Conservation (phyloP, 2,797 vertebrate genomes). For the Adelosebastes latens region DNA sequence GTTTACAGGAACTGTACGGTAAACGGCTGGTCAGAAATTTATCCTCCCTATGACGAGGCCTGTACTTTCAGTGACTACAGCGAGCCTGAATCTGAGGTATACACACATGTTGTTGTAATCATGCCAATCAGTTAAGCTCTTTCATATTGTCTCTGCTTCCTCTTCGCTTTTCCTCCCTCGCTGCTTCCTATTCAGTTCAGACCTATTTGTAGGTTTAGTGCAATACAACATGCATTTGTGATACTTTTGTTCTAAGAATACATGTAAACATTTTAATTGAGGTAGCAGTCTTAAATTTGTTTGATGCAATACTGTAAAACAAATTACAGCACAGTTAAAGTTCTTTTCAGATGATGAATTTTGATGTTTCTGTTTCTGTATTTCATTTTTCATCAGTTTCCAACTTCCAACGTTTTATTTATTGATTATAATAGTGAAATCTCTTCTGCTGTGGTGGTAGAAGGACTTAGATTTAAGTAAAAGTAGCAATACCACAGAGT, state of each 20-base stretch:
- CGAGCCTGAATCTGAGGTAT: slow-evolving; percentile 85
- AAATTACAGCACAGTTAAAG: background rate
- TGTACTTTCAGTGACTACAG: slow-evolving; percentile 83
- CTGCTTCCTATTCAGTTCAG: slow-evolving; percentile 3
- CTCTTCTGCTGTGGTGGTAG: background rate
- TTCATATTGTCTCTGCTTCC: slow-evolving; percentile 11
- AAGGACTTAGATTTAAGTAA: background rate
- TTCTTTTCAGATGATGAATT: background rate
- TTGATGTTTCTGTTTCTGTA: background rate
- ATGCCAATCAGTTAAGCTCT: slow-evolving; percentile 20
- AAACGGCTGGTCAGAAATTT: slow-evolving; percentile 86
- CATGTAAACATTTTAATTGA: background rate
- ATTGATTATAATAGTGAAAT: background rate
- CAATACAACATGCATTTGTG: background rate
- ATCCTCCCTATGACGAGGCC: slow-evolving; percentile 83
- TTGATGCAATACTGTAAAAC: background rate
- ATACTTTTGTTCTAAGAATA: background rate
- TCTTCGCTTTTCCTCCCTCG: background rate
- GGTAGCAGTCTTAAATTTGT: background rate
- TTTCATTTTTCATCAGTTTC: background rate
- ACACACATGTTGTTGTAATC: background rate
- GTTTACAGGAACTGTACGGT: slow-evolving; percentile 87
- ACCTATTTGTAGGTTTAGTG: background rate
- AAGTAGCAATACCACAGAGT: background rate
- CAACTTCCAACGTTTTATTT: background rate